These are phyloP conservation scores for Crambe crambe DNA, from an alignment of 37 sponge, comb jelly and placozoan genomes.

Conservation along the genomic window DNA sequence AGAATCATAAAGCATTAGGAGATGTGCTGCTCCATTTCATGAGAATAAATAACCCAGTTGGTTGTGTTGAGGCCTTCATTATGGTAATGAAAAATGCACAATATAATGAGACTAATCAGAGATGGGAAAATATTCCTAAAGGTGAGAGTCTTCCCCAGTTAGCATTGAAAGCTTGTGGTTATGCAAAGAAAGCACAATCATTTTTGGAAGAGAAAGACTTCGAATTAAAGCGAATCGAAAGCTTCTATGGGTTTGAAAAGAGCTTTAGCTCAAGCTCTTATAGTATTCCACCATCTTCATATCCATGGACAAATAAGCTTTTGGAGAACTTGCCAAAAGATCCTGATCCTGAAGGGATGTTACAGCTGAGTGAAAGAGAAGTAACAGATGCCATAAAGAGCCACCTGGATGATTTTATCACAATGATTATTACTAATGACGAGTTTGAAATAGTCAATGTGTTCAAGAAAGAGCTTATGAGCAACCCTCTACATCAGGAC, in stretches of 20 bases:
- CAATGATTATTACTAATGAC: neutral
- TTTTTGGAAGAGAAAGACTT: neutral
- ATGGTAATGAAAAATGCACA: neutral
- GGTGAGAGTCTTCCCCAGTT: neutral
- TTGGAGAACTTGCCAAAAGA: neutral
- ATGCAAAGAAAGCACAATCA: too few species aligned
- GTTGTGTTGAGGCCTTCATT: conserved; percentile 21
- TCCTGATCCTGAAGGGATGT: conserved; percentile 28
- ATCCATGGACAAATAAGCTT: conserved; percentile 1
- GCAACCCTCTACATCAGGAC: too few species aligned
- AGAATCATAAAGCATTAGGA: neutral
- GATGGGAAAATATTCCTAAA: neutral
- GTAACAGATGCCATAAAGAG: neutral
- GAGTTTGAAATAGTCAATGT: neutral
- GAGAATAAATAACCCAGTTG: neutral
- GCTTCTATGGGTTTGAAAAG: conserved; percentile 18
- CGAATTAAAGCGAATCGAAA: neutral
- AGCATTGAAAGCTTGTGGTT: neutral
- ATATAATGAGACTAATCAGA: neutral
- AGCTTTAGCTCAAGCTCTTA: neutral
- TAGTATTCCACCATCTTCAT: neutral
- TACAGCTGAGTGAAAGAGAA: neutral
- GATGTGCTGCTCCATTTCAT: neutral
- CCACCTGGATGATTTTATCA: neutral
- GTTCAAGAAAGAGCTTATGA: neutral